Base-by-base conservation (phyloP, 2,797 vertebrate species). In the Girardinus metallicus region DNA sequence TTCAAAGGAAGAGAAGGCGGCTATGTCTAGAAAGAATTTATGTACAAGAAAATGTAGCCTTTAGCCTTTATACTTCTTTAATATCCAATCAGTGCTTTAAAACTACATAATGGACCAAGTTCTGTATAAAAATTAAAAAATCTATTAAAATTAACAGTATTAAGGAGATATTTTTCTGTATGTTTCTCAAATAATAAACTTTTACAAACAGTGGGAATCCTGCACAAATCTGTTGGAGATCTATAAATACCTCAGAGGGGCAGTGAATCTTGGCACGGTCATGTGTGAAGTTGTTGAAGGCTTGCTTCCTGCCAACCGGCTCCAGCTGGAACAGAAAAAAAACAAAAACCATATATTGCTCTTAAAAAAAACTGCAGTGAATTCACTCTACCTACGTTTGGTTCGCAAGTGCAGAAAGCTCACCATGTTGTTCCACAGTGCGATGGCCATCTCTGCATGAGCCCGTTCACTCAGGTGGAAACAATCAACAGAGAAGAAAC, bases 351-450 rank as follows among this genome's bases (percentile, higher is more conserved):
- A 47, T 26, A 7, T 29, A 13, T 55, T 41, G 2, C 46, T 47
- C 43, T 51, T 57, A 36, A 62, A 43, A 68, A 51, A 70, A 73
- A 79, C 21, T 43, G 43, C 70, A 78, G 9, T 47, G 47, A 26
- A 16, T 2, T 34, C 18, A 29, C 13, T 70, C 10, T 60, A 49
- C 26, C 43, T 47, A 53, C 49, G n/a, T 71, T 49, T 60, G 78
- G 18, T 71, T 23, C 23, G 53, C 79, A n/a, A 31, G 26, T 49
- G 23, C 57, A 39, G n/a, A 0, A 4, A 12, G 0, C 81, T 91
- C 92, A 98, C 98, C 98, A 98, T 98, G 86, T 98, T 99, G 83
- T 99, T 98, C 98, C 97, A 98, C 76, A 98, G 95, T 1, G 91
- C 96, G 1, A 96, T 92, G 82, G 98, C 97, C 97, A 98, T 96